A percentile compares a stretch with the other conserved stretches of the same genome.
phyloP scores from a whole-genome alignment of 2,888 invertebrate species.

The Nymphalis urticae region DNA sequence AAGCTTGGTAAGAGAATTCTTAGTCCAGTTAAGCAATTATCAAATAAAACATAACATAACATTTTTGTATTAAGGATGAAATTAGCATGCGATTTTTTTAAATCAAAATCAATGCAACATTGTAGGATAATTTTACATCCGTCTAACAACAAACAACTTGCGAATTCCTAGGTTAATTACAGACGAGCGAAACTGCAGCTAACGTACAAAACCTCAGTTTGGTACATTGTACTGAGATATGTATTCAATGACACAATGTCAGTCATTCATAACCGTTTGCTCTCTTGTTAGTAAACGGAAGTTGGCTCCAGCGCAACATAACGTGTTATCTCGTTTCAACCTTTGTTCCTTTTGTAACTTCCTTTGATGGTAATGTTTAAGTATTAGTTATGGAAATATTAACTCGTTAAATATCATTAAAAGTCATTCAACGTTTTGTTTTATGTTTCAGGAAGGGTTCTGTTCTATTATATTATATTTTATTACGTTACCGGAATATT shows the following conservation, averaged over 20 bases:
- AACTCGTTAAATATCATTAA: slow-evolving; percentile 3
- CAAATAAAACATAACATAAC: too few relatives aligned
- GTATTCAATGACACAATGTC: slow-evolving; percentile 38
- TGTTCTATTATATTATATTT: background rate
- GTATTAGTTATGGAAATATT: slow-evolving; percentile 11
- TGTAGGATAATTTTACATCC: background rate
- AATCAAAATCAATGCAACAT: background rate
- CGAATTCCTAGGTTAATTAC: background rate
- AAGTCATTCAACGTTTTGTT: slow-evolving; percentile 2
- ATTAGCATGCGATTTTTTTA: too few relatives aligned
- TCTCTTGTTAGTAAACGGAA: slow-evolving; percentile 44
- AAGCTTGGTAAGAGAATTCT: too few relatives aligned
- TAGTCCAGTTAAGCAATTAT: too few relatives aligned
- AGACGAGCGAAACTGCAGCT: background rate
- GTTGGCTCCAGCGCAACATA: slow-evolving; percentile 43
- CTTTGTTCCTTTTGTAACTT: slow-evolving; percentile 46
- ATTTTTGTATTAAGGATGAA: too few relatives aligned
- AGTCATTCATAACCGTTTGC: slow-evolving; percentile 43
- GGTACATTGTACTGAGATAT: background rate
- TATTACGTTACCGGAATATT: too few relatives aligned
- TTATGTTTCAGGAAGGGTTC: background rate
- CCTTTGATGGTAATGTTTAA: slow-evolving; percentile 35
- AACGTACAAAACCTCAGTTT: background rate
- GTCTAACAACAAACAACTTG: background rate
- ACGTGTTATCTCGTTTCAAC: slow-evolving; percentile 45